Evolutionary conservation across 2,888 invertebrate species (phyloP).

Genomic region (Cerastis leucographa): DNA sequence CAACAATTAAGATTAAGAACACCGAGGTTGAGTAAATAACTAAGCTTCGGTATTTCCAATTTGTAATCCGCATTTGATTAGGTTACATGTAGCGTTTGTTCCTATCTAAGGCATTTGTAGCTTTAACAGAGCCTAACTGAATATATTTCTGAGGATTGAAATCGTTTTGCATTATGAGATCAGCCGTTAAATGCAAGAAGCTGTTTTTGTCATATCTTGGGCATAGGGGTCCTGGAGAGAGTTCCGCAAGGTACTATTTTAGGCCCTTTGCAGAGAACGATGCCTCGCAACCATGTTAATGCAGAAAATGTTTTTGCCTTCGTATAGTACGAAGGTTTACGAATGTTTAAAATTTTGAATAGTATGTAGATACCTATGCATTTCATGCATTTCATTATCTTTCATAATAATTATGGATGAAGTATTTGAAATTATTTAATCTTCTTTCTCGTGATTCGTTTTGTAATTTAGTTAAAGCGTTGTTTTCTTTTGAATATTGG

Average conservation of each 20-base stretch:
- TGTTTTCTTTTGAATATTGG: slow-evolving; percentile 52
- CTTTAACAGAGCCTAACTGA: slow-evolving; percentile 25
- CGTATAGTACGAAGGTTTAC: not conserved
- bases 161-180: slow-evolving; percentile 6
- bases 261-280: not conserved
- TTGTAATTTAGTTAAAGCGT: slow-evolving; percentile 27
- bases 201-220: not conserved
- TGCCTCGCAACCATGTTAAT: not conserved
- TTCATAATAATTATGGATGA: not conserved
- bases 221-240: not conserved
- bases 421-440: not conserved
- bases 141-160: slow-evolving; percentile 45
- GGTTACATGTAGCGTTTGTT: slow-evolving; percentile 40
- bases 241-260: slow-evolving; percentile 35
- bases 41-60: slow-evolving; percentile 60
- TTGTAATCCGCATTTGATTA: slow-evolving; percentile 58
- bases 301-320: not conserved
- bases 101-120: slow-evolving; percentile 43
- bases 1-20: slow-evolving; percentile 64
- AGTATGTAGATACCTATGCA: not conserved
- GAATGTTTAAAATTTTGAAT: not conserved
- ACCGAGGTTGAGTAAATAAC: slow-evolving; percentile 58
- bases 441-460: slow-evolving; percentile 9
- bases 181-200: slow-evolving; percentile 10
- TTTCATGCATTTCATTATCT: not conserved